Conservation (phyloP, 2,888 invertebrate species). For the Heliconius cydno region DNA sequence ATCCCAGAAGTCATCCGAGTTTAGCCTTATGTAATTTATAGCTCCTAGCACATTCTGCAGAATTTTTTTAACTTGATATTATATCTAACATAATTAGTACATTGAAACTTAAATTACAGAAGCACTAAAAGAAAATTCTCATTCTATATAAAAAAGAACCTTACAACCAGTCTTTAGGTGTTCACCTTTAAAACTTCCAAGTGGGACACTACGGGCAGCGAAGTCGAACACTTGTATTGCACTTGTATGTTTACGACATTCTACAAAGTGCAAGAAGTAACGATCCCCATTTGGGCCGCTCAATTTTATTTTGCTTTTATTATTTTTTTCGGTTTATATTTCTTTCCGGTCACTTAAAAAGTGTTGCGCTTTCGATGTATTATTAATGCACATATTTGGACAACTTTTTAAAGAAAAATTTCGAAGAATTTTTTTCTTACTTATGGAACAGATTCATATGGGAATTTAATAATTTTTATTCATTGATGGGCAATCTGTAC, state of each 20-base stretch:
- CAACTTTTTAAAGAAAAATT: conserved; percentile 43
- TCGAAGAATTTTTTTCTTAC: neutral
- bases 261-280: conserved; percentile 41
- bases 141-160: neutral
- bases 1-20: too few relatives aligned
- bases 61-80: too few relatives aligned
- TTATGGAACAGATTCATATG: neutral
- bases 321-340: conserved; percentile 26
- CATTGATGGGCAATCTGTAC: too few relatives aligned
- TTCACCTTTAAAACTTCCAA: conserved; percentile 42
- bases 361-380: conserved; percentile 41
- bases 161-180: neutral
- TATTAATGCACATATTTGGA: conserved; percentile 48
- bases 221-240: conserved; percentile 41
- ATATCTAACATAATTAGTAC: too few relatives aligned
- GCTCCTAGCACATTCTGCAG: too few relatives aligned
- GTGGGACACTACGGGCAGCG: conserved; percentile 39
- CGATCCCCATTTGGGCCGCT: conserved; percentile 39
- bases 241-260: conserved; percentile 39
- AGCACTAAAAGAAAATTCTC: too few relatives aligned
- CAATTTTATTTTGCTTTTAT: conserved; percentile 40
- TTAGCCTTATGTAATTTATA: too few relatives aligned
- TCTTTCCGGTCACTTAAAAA: conserved; percentile 35
- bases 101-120: too few relatives aligned
- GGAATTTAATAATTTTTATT: too few relatives aligned